Evolutionary conservation across 2,888 invertebrate genomes (phyloP), one percentile per base, ranked within the genome.

Genomic region (Orgyia antiqua): DNA sequence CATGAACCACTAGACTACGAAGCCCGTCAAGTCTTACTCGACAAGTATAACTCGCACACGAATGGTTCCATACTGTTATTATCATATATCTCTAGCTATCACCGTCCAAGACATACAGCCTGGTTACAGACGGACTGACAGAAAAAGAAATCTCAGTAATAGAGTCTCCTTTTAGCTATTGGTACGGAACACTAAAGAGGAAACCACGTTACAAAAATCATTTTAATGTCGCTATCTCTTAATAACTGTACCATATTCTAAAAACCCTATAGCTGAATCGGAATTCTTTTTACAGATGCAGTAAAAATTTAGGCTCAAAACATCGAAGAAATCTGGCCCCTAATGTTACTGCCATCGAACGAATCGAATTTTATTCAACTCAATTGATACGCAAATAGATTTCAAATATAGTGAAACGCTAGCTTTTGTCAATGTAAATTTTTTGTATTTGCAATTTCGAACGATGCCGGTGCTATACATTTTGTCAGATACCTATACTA

Each of bases 271-370:
- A 69, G 78, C 79, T 79, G 77, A 82, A 77, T 78, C 72, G 71
- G 73, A 79, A 78, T 80, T 82, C 79, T 78, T 77, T 79, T 82
- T 82, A 80, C 82, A 71, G 63, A 63, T 74, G 76, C 76, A 76
- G 78, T 83, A 83, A 82, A 82, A 80, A 80, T 82, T 74, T 80
- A 79, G 79, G 77, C 79, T 65, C 70, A 62, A 66, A 76, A 68
- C 75, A 72, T 72, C 75, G 65, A 65, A 69, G 59, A 67, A 72
- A 71, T 74, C 73, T 68, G 58, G 59, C 65, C 58, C 69, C 72
- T 80, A 83, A 80, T 77, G 76, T 78, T 60, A 78, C 71, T 59
- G 59, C 65, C 64, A 57, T 54, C 61, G 66, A 53, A 53, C 49
- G 59, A 64, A 68, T 67, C 68, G 64, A 62, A 52, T 71, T 74